Base-by-base conservation (phyloP, 2,797 vertebrate genomes). In the Phoxinus dragarum region DNA sequence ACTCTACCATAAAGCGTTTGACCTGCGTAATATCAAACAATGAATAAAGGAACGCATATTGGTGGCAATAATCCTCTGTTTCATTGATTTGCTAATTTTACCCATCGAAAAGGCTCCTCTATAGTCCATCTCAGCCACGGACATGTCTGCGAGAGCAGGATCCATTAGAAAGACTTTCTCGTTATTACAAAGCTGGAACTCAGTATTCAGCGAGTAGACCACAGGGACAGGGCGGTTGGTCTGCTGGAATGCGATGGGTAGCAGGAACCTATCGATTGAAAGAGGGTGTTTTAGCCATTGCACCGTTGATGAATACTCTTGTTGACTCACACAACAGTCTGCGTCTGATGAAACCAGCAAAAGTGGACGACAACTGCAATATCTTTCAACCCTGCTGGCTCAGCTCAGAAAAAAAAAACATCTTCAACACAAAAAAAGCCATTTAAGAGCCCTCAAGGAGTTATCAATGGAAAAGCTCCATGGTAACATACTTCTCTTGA, bases 31-130 rank as follows among this genome's bases (percentile, higher is more conserved):
- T 34, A 87, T 44, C 71, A 73, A 66, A 47, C n/a, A 79, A 69
- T 64, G 16, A 83, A 23, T 76, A 8, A 27, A n/a, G 5, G 10
- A 38, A 64, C 40, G 31, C 6, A 80, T 36, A 14, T 31, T 21
- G 40, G 4, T 16, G 42, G 68, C 2, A 23, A 36, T 47, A 66
- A 5, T 49, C 49, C 5, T 7, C 36, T 2, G 1, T 64, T 72
- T 64, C 6, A 52, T 75, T 36, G 0, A 49, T 72, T 79, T 54
- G 19, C 36, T 69, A 1, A 42, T 6, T 86, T 0, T 93, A 99
- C 98, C 98, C 94, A 99, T 99, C 19, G 98, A 99, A 91, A 99
- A 99, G 0, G 98, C 97, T 74, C 98, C 98, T 91, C 98, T 99
- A 94, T 99, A 99, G 92, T 99, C 98, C 98, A 99, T 98, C 94